phyloP scores from a whole-genome alignment of 2,888 invertebrate genomes.

The Steinernema scapterisci region DNA sequence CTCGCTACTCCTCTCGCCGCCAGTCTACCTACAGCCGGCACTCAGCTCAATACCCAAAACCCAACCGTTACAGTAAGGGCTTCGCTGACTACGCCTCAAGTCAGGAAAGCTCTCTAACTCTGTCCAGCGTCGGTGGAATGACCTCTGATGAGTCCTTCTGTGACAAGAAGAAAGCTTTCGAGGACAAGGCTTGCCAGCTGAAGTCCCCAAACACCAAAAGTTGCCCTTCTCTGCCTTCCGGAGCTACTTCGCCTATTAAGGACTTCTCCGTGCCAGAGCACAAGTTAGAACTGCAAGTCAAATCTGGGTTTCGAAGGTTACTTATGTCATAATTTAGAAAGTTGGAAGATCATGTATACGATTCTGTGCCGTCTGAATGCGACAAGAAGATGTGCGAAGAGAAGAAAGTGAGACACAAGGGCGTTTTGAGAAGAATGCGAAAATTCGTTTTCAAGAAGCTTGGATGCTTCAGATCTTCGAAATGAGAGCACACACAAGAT shows the following conservation, averaged over 20 bases:
- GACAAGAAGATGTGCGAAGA: no score
- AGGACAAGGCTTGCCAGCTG: background rate
- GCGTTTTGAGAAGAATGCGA: no score
- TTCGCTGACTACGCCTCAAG: slow-evolving; percentile 22
- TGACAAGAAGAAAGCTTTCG: background rate
- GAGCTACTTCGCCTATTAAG: background rate
- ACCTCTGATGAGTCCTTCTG: background rate
- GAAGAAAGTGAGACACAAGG: no score
- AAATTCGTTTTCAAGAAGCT: no score
- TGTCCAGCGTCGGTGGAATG: slow-evolving; percentile 11
- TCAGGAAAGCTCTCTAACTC: slow-evolving; percentile 7
- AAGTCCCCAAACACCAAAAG: background rate
- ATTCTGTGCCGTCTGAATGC: background rate
- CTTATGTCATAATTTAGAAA: background rate
- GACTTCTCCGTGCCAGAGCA: background rate
- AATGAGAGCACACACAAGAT: no score
- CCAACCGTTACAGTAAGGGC: background rate
- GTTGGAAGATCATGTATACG: background rate
- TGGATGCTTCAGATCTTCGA: no score
- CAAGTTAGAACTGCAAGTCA: background rate
- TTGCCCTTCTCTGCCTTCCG: slow-evolving; percentile 14
- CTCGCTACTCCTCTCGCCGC: no score
- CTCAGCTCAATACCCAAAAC: background rate
- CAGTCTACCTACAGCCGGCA: background rate
- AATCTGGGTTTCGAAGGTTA: background rate